phyloP scores from a whole-genome alignment of 2,113 vertebrate species.

The Antigone vipio region DNA sequence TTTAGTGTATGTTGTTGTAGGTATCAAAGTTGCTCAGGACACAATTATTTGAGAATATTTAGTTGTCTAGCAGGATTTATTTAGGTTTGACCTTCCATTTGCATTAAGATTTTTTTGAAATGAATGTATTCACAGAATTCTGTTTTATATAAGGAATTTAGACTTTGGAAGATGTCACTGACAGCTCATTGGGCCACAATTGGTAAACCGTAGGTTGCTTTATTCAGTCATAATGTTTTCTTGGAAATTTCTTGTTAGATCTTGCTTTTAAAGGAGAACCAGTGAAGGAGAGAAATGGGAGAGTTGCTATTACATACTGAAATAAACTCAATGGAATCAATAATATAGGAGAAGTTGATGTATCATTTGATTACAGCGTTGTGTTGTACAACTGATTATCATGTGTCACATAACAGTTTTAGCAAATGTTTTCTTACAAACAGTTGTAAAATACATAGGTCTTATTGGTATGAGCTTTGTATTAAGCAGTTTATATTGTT shows the following conservation, averaged over 20 bases:
- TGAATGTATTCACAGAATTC: not conserved
- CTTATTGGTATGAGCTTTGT: constrained; percentile 31
- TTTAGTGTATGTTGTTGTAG: not conserved
- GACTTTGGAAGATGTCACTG: not conserved
- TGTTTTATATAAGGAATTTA: not conserved
- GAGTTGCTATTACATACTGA: not conserved
- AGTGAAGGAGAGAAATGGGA: not conserved
- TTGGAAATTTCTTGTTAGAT: not conserved
- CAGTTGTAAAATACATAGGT: constrained; percentile 49
- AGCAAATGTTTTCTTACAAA: constrained; percentile 22
- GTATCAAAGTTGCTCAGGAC: not conserved
- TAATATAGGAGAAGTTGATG: not conserved
- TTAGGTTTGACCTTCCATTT: not conserved
- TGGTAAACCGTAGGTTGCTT: not conserved
- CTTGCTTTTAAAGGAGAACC: not conserved
- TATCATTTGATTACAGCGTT: not conserved
- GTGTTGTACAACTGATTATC: constrained; percentile 3
- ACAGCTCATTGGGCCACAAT: not conserved
- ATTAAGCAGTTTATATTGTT: constrained; percentile 48
- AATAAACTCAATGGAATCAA: not conserved
- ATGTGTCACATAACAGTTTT: not conserved
- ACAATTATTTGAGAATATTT: not conserved
- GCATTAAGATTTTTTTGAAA: not conserved
- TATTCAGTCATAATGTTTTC: not conserved
- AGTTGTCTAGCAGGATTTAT: not conserved